These are phyloP conservation scores for Herminia tarsipennalis DNA, from an alignment of 2,888 invertebrate species.

Conservation along the genomic window DNA sequence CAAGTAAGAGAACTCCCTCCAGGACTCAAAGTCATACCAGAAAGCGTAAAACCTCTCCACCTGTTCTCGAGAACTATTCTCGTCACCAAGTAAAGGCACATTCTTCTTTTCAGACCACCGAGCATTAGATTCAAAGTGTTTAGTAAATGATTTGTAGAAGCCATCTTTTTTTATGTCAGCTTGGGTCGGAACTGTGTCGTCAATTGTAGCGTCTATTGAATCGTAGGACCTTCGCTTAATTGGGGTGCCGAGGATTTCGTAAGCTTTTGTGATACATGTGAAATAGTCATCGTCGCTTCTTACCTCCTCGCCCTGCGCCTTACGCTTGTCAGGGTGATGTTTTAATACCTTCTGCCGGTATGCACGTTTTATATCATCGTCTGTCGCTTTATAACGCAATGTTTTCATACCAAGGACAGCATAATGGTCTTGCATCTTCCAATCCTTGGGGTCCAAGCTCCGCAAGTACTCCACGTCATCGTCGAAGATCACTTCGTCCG, in stretches of 20 bases:
- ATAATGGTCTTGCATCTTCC: conserved; percentile 99
- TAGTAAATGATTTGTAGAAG: conserved; percentile 89
- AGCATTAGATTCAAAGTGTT: conserved; percentile 91
- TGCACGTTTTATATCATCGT: conserved; percentile 97
- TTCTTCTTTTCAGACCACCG: conserved; percentile 96
- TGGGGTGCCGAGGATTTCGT: conserved; percentile 94
- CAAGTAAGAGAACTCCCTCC: conserved; percentile 99
- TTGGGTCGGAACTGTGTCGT: conserved; percentile 93
- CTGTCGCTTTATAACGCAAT: conserved; percentile 93
- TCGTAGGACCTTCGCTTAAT: conserved; percentile 96
- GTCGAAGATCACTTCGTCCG: conserved; percentile 79
- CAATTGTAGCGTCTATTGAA: conserved; percentile 98
- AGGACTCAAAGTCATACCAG: conserved; percentile 99
- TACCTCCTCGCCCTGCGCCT: conserved; percentile 95
- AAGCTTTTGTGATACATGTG: conserved; percentile 99
- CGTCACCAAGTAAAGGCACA: conserved; percentile 93
- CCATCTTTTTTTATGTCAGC: conserved; percentile 90
- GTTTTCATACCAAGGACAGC: conserved; percentile 96
- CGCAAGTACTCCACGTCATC: conserved; percentile 93
- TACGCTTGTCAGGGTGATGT: conserved; percentile 99
- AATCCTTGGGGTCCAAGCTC: conserved; percentile 97
- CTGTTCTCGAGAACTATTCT: conserved; percentile 91
- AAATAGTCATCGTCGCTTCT: conserved; percentile 98
- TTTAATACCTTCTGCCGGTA: conserved; percentile 92
- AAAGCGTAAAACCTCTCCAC: conserved; percentile 98